Conservation (phyloP, 2,113 vertebrate genomes). For the Petromus typicus region DNA sequence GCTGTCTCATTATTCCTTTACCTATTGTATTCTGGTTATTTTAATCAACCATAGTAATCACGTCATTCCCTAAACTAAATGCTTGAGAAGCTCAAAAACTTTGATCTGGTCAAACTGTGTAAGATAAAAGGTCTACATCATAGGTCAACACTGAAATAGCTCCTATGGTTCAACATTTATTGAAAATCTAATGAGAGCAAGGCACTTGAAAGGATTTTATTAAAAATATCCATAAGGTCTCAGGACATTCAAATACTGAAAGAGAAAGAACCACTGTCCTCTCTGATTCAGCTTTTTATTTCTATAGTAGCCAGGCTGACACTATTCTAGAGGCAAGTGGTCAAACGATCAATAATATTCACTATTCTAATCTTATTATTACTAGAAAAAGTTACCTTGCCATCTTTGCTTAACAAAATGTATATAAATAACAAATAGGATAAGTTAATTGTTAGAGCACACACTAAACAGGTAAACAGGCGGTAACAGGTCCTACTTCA, state of each 20-base stretch:
- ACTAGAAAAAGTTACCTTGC: neutral
- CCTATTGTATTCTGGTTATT: neutral
- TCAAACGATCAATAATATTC: neutral
- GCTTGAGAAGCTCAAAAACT: slow-evolving; percentile 10
- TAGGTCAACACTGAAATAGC: slow-evolving; percentile 41
- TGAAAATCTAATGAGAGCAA: neutral
- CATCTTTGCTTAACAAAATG: neutral
- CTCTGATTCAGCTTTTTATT: neutral
- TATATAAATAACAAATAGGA: slow-evolving; percentile 26
- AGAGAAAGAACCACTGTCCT: neutral
- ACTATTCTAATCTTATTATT: neutral
- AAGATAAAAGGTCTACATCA: neutral
- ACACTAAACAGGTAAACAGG: neutral
- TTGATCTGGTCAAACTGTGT: neutral
- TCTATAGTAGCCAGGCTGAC: neutral
- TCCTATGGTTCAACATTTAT: slow-evolving; percentile 11
- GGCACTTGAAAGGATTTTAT: slow-evolving; percentile 2
- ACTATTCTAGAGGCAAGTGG: neutral
- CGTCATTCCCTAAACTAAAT: neutral
- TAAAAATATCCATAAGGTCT: neutral
- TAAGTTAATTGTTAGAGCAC: neutral
- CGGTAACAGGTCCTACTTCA: neutral
- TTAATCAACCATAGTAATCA: neutral
- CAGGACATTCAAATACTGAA: neutral
- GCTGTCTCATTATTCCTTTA: neutral